Conservation (phyloP, 2,797 vertebrate genomes). For the Mycteria americana region DNA sequence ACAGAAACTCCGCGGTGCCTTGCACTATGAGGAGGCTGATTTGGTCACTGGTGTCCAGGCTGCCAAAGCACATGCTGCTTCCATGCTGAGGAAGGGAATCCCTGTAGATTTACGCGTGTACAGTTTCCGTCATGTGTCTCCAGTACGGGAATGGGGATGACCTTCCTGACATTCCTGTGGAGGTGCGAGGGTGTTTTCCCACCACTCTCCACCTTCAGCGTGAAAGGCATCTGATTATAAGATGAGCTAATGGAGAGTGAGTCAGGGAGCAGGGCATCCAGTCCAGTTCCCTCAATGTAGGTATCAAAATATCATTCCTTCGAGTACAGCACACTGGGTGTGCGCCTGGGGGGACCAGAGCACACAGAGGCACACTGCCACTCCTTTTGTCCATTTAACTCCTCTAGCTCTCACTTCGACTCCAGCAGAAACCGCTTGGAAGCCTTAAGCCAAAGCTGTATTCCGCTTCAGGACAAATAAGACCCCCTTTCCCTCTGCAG, state of each 20-base stretch:
- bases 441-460: neutral
- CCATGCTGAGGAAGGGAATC: neutral
- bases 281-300: neutral
- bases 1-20: neutral
- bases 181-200: neutral
- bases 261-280: neutral
- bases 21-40: neutral
- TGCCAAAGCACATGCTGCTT: neutral
- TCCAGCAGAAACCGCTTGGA: neutral
- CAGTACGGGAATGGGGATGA: rapidly evolving
- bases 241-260: neutral
- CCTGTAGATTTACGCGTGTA: neutral
- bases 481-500: neutral
- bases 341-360: rapidly evolving
- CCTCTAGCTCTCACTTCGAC: neutral
- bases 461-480: neutral
- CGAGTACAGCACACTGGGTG: neutral
- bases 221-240: neutral
- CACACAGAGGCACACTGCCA: too few relatives aligned
- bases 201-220: neutral
- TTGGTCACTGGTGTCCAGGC: neutral
- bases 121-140: neutral
- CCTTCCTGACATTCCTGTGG: neutral
- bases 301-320: neutral
- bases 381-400: neutral